Evolutionary conservation across 2,888 invertebrate species (phyloP), one percentile per base, ranked within the genome.

Genomic region (Schizotus pectinicornis): DNA sequence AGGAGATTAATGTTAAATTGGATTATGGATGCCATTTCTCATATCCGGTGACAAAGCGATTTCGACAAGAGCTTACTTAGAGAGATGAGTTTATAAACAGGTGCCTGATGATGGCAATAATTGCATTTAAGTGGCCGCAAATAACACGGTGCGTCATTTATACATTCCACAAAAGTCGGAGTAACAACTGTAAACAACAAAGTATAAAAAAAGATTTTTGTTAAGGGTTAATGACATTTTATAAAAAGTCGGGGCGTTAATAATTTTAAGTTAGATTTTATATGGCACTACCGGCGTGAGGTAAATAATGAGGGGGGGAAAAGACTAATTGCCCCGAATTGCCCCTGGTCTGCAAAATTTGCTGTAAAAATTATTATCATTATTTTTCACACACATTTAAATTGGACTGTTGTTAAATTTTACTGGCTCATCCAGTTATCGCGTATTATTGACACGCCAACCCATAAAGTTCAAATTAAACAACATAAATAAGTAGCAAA

Each of bases 1-100:
- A 56, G 38, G 41, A 55, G 60, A 61, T 61, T 61, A 61, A 55
- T 57, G 48, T 61, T 38, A 54, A 57, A 61, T 57, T 61, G 43
- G 54, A 57, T 50, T 56, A 54, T 49, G 43, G 49, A 52, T 58
- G 48, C 38, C 36, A 58, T 61, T 61, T 48, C 55, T 61, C 49
- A 54, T 50, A 56, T 59, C 56, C 51, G 56, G 51, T 51, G 50
- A 49, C 49, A 48, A 43, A 49, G 55, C 30, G 12, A 34, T 54
- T 54, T 46, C 38, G 11, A 41, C 35, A 31, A 7, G 22, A 37
- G 22, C 43, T 22, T 22, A 22, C 22, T 51, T 9, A n/a, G n/a
- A 6, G 32, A 36, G 55, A 42, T 48, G 49, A 43, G 32, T 31
- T 48, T 37, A 52, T 48, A 53, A 52, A 58, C 58, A 58, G 53